Evolutionary conservation across 2,888 invertebrate genomes (phyloP).

Genomic region (Alviniconcha strummeri): DNA sequence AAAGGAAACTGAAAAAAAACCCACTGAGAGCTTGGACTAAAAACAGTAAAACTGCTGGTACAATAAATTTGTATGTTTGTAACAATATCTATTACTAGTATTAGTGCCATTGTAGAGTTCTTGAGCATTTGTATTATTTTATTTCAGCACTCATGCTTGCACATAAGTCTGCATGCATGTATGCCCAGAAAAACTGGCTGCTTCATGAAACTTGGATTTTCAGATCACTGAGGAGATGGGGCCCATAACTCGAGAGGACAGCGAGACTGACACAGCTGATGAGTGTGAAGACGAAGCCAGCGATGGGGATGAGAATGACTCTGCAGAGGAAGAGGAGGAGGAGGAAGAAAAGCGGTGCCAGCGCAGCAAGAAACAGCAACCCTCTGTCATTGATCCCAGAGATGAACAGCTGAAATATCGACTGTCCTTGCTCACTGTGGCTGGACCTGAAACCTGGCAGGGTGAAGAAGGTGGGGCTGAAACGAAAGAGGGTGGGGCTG

Average conservation of each 20-base stretch:
- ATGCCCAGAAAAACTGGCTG: too few species aligned
- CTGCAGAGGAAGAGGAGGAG: conserved; percentile 47
- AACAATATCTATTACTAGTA: too few species aligned
- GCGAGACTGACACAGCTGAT: conserved; percentile 40
- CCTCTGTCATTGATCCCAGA: neutral
- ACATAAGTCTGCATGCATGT: too few species aligned
- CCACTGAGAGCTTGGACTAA: too few species aligned
- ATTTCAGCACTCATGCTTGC: too few species aligned
- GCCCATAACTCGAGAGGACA: conserved; percentile 41
- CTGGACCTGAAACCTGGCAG: neutral
- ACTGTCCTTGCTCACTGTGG: neutral
- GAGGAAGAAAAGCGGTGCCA: conserved; percentile 7
- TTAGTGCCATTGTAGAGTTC: too few species aligned
- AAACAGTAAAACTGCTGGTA: too few species aligned
- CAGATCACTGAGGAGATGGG: conserved; percentile 62
- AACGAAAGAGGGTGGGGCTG: neutral
- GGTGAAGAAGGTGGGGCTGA: neutral
- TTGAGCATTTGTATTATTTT: too few species aligned
- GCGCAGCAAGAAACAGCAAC: neutral
- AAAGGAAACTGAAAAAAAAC: too few species aligned
- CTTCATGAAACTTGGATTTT: conserved; percentile 13
- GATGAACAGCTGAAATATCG: conserved; percentile 13
- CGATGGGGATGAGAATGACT: conserved; percentile 72
- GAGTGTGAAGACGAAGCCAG: conserved; percentile 46
- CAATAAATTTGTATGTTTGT: too few species aligned